A percentile compares a stretch with the other conserved stretches of the same genome.
phyloP scores from a whole-genome alignment of 2,888 invertebrate species.

The Drosophila putrida region DNA sequence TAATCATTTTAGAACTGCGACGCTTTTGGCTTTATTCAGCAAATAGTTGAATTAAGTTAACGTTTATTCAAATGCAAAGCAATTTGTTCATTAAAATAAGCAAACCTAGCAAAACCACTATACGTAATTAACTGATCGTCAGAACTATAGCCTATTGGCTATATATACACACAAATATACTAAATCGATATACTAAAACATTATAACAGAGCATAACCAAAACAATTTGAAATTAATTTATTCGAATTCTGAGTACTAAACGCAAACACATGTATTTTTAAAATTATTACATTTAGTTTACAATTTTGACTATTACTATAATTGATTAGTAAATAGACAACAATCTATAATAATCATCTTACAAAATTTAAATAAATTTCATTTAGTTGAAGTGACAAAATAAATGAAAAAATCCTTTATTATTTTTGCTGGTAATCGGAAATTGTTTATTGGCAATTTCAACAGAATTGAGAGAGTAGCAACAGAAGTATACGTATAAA shows the following conservation, averaged over 20 bases:
- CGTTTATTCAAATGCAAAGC: conserved; percentile 55
- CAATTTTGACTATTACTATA: conserved; percentile 41
- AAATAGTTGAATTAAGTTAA: conserved; percentile 35
- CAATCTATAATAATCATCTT: conserved; percentile 37
- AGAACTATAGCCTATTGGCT: conserved; percentile 11
- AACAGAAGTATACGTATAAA: background rate
- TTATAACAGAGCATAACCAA: conserved; percentile 30
- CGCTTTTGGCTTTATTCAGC: conserved; percentile 66
- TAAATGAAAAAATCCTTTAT: background rate
- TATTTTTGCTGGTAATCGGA: background rate
- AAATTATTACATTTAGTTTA: conserved; percentile 26
- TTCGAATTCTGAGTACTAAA: conserved; percentile 37
- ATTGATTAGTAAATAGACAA: conserved; percentile 28
- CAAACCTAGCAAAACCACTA: conserved; percentile 34
- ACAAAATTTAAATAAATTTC: conserved; percentile 49
- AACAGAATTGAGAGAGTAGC: conserved; percentile 1
- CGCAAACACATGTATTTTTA: conserved; percentile 28
- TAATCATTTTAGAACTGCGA: conserved; percentile 66
- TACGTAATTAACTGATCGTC: conserved; percentile 66
- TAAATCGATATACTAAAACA: conserved; percentile 7
- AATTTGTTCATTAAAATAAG: conserved; percentile 59
- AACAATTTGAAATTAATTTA: conserved; percentile 34
- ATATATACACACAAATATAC: conserved; percentile 21
- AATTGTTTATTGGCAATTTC: background rate
- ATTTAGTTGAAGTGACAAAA: conserved; percentile 38